These are phyloP conservation scores for zebrafish (Danio rerio) DNA, from an alignment of 2,113 vertebrate genomes.

Conservation along the genomic window DNA sequence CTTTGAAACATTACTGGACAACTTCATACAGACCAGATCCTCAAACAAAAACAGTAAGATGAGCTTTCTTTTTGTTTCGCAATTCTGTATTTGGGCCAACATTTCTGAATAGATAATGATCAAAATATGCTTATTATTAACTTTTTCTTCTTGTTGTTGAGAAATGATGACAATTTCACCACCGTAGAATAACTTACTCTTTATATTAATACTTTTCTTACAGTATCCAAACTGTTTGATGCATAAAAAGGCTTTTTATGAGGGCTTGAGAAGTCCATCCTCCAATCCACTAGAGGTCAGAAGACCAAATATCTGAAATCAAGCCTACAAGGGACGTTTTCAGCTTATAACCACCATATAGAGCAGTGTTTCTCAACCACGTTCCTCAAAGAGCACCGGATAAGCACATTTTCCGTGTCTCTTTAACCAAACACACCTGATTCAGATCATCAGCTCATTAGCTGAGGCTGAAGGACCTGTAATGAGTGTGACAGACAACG, in stretches of 20 bases:
- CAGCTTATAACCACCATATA: neutral
- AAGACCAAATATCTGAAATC: neutral
- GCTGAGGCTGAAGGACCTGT: too few relatives aligned
- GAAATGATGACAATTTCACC: neutral
- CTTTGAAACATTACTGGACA: neutral
- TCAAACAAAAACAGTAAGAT: neutral
- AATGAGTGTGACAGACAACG: too few relatives aligned
- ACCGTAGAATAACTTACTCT: conserved; percentile 21
- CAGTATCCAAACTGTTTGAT: neutral
- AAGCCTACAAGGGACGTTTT: neutral
- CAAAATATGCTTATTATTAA: neutral
- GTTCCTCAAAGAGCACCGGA: too few relatives aligned
- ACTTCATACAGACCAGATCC: neutral
- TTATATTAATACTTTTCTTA: neutral
- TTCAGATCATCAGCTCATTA: too few relatives aligned
- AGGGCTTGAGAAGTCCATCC: conserved; percentile 9
- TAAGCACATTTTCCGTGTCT: too few relatives aligned
- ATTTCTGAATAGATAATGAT: neutral
- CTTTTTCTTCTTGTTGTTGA: neutral
- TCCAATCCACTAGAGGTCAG: conserved; percentile 3
- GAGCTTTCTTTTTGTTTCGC: neutral
- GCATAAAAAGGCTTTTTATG: neutral
- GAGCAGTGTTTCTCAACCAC: neutral
- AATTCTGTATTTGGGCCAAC: neutral
- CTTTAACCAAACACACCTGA: too few relatives aligned